A percentile compares a stretch with the other conserved stretches of the same genome.
phyloP scores from a whole-genome alignment of 2,113 vertebrate species.

The Gymnorhina tibicen region DNA sequence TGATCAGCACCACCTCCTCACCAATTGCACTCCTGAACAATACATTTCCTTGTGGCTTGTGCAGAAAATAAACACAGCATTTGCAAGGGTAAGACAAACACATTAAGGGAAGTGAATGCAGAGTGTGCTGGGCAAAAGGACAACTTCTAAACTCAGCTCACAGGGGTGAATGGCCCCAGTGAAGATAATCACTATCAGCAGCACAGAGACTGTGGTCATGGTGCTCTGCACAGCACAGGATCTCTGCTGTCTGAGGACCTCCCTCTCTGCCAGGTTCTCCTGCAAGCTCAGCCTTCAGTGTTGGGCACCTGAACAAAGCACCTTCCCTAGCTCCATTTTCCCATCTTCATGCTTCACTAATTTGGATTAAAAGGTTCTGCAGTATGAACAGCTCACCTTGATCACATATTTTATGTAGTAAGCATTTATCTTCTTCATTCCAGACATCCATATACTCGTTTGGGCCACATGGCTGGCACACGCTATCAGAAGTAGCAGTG shows the following conservation, averaged over 20 bases:
- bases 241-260: background rate
- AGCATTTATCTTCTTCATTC: constrained; percentile 81
- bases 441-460: constrained; percentile 86
- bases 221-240: background rate
- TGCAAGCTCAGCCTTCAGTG: background rate
- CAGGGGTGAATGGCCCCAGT: background rate
- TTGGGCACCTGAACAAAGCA: background rate
- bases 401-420: constrained; percentile 87
- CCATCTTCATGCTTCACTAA: background rate
- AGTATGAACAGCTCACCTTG: constrained; percentile 70
- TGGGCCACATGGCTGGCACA: constrained; percentile 75
- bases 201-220: background rate
- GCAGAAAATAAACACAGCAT: background rate
- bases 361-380: background rate
- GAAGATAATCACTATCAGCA: background rate
- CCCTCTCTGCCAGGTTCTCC: background rate
- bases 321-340: background rate
- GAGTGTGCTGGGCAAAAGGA: background rate
- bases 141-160: background rate
- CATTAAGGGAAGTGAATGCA: background rate
- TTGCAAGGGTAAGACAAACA: background rate
- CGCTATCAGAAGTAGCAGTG: constrained; percentile 63
- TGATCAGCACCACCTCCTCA: background rate
- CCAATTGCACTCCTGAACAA: background rate
- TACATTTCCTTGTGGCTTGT: background rate